Conservation (phyloP, 35 echinoderm and acorn worm genomes). For the Heliocidaris tuberculata region DNA sequence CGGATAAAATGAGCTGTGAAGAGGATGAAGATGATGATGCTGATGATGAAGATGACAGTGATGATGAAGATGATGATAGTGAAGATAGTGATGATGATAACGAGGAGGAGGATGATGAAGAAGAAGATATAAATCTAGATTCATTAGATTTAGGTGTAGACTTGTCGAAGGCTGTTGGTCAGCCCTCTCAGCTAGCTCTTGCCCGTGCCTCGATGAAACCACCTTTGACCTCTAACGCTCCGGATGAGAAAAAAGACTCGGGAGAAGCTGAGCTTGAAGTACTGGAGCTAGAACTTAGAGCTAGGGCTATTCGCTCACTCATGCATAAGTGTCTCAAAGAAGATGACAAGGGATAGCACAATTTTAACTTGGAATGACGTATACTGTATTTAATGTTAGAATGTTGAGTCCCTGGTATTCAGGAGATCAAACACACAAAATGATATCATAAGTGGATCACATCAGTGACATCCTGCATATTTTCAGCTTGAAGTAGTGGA, state of each 20-base stretch:
- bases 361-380: background rate
- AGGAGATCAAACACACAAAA: too few relatives aligned
- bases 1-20: background rate
- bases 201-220: background rate
- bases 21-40: background rate
- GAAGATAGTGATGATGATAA: background rate
- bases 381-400: background rate
- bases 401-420: too few relatives aligned
- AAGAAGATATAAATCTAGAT: slow-evolving; percentile 36
- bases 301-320: slow-evolving; percentile 78
- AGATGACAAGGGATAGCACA: background rate
- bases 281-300: slow-evolving; percentile 75
- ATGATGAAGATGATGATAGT: slow-evolving; percentile 47
- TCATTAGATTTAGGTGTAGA: slow-evolving; percentile 33
- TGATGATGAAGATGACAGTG: slow-evolving; percentile 28
- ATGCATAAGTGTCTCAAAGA: slow-evolving; percentile 71
- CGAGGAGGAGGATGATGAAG: slow-evolving; percentile 37
- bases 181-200: slow-evolving; percentile 1
- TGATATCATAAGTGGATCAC: too few relatives aligned
- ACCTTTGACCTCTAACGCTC: background rate
- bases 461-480: too few relatives aligned
- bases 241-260: background rate
- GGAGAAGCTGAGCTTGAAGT: slow-evolving; percentile 62
- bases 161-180: background rate
- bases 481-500: too few relatives aligned